A percentile compares a stretch with the other conserved stretches of the same genome.
These are phyloP conservation scores for Polyergus mexicanus DNA, from an alignment of 1,140 invertebrate species.

Conservation along the genomic window DNA sequence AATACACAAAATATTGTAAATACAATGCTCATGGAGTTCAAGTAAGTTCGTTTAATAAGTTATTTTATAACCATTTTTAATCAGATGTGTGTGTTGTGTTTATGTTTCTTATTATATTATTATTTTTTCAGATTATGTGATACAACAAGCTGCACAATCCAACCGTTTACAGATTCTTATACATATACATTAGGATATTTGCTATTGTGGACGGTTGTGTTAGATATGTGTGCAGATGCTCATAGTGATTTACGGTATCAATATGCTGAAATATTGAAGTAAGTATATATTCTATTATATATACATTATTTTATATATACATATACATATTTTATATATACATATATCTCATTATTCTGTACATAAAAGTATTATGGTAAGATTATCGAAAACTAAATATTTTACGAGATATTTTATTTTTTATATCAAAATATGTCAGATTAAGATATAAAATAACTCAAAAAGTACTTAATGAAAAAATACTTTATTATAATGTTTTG, in stretches of 20 bases:
- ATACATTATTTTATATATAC: too few species aligned
- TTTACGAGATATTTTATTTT: too few species aligned
- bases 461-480: too few species aligned
- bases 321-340: too few species aligned
- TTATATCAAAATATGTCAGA: too few species aligned
- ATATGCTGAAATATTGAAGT: conserved; percentile 91
- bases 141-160: conserved; percentile 87
- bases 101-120: not conserved
- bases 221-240: conserved; percentile 90
- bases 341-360: too few species aligned
- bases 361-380: too few species aligned
- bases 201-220: conserved; percentile 91
- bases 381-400: too few species aligned
- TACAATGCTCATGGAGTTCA: conserved; percentile 87
- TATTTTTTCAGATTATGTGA: conserved; percentile 87
- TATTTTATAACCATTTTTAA: conserved; percentile 7
- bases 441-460: too few species aligned
- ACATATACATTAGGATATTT: conserved; percentile 90
- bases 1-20: conserved; percentile 86
- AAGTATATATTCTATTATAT: conserved; percentile 72
- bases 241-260: conserved; percentile 90
- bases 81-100: not conserved
- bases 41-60: conserved; percentile 81
- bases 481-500: too few species aligned
- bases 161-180: conserved; percentile 89